Conservation (phyloP, 2,797 vertebrate genomes). For the Antennarius maculatus region DNA sequence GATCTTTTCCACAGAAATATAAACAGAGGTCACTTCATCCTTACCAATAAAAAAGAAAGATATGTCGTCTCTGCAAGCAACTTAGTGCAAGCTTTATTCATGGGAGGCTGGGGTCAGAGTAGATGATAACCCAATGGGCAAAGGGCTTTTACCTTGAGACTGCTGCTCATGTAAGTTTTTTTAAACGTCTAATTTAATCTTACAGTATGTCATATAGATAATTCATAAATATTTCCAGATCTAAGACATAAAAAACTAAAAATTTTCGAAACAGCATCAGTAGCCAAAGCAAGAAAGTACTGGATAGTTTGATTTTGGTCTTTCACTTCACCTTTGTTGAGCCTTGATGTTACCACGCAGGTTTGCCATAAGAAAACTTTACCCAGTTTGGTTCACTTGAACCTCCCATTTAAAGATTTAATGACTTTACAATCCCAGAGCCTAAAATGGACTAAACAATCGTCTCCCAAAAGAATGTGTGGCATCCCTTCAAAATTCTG, state of each 20-base stretch:
- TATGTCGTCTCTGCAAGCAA: too few species aligned
- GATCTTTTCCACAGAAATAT: slow-evolving; percentile 2
- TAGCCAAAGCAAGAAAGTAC: neutral
- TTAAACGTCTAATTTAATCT: too few species aligned
- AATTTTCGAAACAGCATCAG: neutral
- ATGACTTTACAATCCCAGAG: slow-evolving; percentile 9
- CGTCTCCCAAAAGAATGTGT: slow-evolving; percentile 35
- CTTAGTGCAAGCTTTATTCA: too few species aligned
- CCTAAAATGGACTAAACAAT: slow-evolving; percentile 38
- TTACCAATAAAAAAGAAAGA: neutral
- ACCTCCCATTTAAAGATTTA: slow-evolving; percentile 24
- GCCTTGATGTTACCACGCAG: slow-evolving; percentile 4
- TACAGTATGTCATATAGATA: too few species aligned
- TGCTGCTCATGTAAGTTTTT: too few species aligned
- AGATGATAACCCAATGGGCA: too few species aligned
- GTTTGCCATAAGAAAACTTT: slow-evolving; percentile 9
- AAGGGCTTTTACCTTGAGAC: too few species aligned
- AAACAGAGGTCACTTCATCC: neutral
- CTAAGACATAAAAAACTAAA: too few species aligned
- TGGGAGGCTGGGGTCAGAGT: too few species aligned
- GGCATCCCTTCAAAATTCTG: slow-evolving; percentile 49
- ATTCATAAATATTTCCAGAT: too few species aligned
- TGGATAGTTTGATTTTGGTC: too few species aligned
- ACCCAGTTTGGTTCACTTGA: slow-evolving; percentile 14
- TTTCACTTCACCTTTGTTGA: neutral